These are phyloP conservation scores for Limosa lapponica DNA, from an alignment of 2,797 vertebrate genomes.

Conservation along the genomic window DNA sequence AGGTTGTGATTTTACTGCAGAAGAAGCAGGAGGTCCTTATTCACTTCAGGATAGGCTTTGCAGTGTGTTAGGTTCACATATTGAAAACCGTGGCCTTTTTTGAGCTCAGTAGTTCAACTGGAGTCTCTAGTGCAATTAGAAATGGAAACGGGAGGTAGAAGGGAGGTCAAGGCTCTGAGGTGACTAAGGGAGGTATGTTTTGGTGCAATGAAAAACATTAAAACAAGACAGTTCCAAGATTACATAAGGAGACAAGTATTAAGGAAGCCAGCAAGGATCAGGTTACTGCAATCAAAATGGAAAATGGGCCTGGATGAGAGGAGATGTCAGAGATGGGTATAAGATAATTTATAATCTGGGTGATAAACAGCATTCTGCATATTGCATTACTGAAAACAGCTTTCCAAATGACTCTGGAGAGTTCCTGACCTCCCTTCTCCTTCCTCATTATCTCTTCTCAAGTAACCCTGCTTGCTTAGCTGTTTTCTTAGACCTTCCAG, in stretches of 20 bases:
- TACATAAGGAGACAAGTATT: background rate
- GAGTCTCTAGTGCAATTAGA: background rate
- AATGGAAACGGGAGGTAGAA: background rate
- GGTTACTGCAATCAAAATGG: background rate
- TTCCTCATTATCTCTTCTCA: background rate
- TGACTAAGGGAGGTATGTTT: background rate
- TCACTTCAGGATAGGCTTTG: background rate
- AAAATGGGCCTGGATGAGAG: background rate
- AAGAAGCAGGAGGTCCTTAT: background rate
- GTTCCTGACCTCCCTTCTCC: background rate
- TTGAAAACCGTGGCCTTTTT: background rate
- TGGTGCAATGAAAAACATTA: background rate
- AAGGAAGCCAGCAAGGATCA: background rate
- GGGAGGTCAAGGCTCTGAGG: background rate
- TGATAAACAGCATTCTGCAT: background rate
- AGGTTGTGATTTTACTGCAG: background rate
- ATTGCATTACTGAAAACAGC: background rate
- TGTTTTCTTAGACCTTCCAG: background rate
- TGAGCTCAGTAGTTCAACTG: background rate
- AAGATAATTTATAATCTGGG: background rate
- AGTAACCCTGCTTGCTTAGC: background rate
- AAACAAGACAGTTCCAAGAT: background rate
- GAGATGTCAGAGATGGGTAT: background rate
- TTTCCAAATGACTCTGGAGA: background rate
- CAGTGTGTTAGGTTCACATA: background rate